Evolutionary conservation across 2,888 invertebrate genomes (phyloP).

Genomic region (Limnephilus marmoratus): DNA sequence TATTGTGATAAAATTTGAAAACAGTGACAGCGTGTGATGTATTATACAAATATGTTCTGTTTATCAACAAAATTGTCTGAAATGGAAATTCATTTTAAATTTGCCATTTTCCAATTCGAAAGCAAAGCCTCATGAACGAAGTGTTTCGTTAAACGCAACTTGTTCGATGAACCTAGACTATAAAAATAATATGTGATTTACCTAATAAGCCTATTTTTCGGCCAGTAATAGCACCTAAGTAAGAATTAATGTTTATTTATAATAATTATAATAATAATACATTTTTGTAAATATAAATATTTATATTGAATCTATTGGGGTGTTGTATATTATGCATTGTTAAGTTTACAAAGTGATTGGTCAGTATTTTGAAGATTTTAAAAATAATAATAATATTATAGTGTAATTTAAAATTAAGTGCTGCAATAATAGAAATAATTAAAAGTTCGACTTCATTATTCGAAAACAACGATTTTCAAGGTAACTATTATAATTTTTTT

Average conservation of each 20-base stretch:
- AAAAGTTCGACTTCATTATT: not conserved
- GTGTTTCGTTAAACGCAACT: not conserved
- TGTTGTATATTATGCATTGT: not conserved
- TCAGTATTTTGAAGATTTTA: slow-evolving; percentile 9
- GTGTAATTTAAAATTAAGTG: not conserved
- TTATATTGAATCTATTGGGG: not conserved
- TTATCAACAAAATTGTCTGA: not conserved
- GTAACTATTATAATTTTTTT: not conserved
- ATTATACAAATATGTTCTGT: not conserved
- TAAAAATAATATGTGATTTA: slow-evolving; percentile 59
- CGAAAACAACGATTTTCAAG: not conserved
- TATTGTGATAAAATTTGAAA: not conserved
- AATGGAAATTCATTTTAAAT: not conserved
- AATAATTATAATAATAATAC: slow-evolving; percentile 56
- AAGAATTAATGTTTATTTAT: slow-evolving; percentile 66
- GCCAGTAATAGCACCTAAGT: slow-evolving; percentile 62
- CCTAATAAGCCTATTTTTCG: slow-evolving; percentile 60
- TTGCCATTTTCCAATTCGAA: not conserved
- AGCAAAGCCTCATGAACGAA: slow-evolving; percentile 22
- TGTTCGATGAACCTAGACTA: slow-evolving; percentile 19
- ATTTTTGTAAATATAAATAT: not conserved
- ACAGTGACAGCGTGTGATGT: not conserved
- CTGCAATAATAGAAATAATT: not conserved
- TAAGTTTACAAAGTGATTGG: slow-evolving; percentile 9
- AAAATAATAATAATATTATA: not conserved